These are phyloP conservation scores for Clarias fuscus DNA, from an alignment of 2,797 vertebrate genomes.

Conservation along the genomic window DNA sequence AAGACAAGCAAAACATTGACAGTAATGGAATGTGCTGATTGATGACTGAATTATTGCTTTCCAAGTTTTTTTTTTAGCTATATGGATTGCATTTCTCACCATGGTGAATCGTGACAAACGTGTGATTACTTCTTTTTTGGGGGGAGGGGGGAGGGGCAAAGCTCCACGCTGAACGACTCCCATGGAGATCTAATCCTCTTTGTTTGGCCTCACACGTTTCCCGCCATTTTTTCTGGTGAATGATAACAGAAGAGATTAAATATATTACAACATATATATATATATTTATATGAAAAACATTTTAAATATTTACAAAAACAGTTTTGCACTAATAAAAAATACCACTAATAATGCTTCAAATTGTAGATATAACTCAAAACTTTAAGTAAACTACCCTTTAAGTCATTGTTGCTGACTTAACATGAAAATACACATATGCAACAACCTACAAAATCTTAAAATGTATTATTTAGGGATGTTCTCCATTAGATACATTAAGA, in stretches of 20 bases:
- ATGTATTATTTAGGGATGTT: constrained; percentile 11
- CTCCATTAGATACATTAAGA: constrained; percentile 21
- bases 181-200: constrained; percentile 80
- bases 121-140: constrained; percentile 72
- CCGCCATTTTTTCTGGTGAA: constrained; percentile 83
- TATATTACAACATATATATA: constrained; percentile 59
- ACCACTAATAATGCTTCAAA: constrained; percentile 17
- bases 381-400: neutral
- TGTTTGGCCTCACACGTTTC: constrained; percentile 81
- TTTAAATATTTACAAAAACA: constrained; percentile 22
- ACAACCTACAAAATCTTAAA: neutral
- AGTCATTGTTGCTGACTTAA: constrained; percentile 9
- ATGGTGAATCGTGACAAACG: constrained; percentile 70
- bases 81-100: constrained; percentile 72
- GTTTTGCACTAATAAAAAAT: constrained; percentile 13
- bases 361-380: neutral
- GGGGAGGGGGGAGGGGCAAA: constrained; percentile 67
- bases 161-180: constrained; percentile 80
- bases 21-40: constrained; percentile 60
- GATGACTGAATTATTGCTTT: constrained; percentile 81
- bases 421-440: constrained; percentile 24
- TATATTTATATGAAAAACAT: constrained; percentile 48
- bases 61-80: constrained; percentile 68
- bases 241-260: constrained; percentile 79
- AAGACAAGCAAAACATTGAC: constrained; percentile 74